Base-by-base conservation (phyloP, 2,113 vertebrate species). In the Lipophrys pholis region DNA sequence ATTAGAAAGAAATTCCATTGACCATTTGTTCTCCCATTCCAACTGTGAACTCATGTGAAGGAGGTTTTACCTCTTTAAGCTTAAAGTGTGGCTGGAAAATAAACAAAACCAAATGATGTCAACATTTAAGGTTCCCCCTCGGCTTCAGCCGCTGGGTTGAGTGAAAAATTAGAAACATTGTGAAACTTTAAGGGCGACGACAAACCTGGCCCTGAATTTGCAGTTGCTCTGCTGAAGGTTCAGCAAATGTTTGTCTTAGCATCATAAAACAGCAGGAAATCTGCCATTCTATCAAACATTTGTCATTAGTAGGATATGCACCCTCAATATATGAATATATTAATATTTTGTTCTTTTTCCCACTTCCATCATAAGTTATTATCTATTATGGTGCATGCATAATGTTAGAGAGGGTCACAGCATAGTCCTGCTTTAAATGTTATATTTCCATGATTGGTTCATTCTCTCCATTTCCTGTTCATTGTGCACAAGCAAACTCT, bases 361-460 rank as follows among this genome's bases (percentile, higher is more conserved):
- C 59, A 70, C 58, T 76, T 72, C 73, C 40, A 78, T 83, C 78
- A 65, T 82, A 56, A 69, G 69, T 72, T 86, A 70, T 89, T 81
- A 85, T 87, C 87, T 78, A 80, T 86, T 88, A 87, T 85, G 74
- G 79, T 89, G 80, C 80, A 89, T 84, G 76, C 76, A 73, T 90
- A 84, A 80, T 81, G 76, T 78, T 82, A 62, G 50, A 67, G 48
- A 61, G 83, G 80, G 81, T 85, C 74, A 80, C 63, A 67, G 80
- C 77, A 76, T 57, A 79, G 85, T 73, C 59, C 62, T 78, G 79
- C 75, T 91, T 90, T 93, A 92, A 93, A 93, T 93, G 87, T 87
- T 90, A 90, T 92, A 91, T 93, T 93, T 94, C 89, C 86, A 92
- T 92, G 90, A 94, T 93, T 92, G 87, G 74, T 90, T 91, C 85